Base-by-base conservation (phyloP, 2,113 vertebrate species). In the Sinocyclocheilus anshuiensis region DNA sequence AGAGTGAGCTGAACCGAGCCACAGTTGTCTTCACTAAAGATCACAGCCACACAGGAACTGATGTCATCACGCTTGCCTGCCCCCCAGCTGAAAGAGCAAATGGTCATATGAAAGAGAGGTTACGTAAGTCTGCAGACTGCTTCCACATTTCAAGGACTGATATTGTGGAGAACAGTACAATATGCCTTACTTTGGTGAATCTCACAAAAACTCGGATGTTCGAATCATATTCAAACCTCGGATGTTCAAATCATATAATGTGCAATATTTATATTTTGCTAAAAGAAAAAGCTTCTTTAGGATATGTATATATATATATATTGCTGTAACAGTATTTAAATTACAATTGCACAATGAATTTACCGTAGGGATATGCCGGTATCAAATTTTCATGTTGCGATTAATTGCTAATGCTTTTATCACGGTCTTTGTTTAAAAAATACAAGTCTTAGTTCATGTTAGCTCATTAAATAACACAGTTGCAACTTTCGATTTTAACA, bases 61-160 rank as follows among this genome's bases (percentile, higher is more conserved):
- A 88, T 92, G 91, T 92, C 88, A 90, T 91, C 91, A 89, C 84
- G 57, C 83, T 86, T 87, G 86, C 72, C 80, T 78, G 39, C 61
- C 86, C 86, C 85, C 84, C 82, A 90, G 89, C 90, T 91, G 90
- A 84, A 65, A 89, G 85, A 90, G 29, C 36, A 71, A 87, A 50
- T 65, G 84, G 67, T 45, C 36, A 71, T 33, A 22, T 24, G 26
- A 85, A 75, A 45, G 24, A 61, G 71, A 86, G 57, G 88, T 88
- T 88, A 76, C 48, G 20, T 45, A 84, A 90, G 80, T 87, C 75
- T 74, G 77, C 74, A 87, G 55, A 53, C 79, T 20, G 22, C 36
- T 77, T 59, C 65, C 79, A 84, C 53, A 78, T 4, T 8, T 6
- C 45, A 48, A 48, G 3, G 45, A 48, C 45, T 48, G 5, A 59